Percentiles rank a stretch among this genome's conserved stretches.
Conservation (phyloP, 2,888 invertebrate genomes). For the Eupithecia exiguata region DNA sequence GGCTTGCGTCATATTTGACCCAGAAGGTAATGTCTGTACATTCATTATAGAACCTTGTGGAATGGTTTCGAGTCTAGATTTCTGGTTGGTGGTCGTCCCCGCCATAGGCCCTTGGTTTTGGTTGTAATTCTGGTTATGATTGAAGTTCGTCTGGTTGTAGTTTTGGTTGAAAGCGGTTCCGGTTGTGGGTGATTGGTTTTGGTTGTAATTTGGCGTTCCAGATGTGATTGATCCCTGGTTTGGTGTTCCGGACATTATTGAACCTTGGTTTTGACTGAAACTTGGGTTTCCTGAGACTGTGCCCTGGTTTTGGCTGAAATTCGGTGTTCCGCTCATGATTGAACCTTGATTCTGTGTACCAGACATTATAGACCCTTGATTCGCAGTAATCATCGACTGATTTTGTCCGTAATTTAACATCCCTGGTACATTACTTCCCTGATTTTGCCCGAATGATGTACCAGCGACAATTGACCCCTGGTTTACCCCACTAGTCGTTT, state of each 20-base stretch:
- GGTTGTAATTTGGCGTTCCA: constrained; percentile 15
- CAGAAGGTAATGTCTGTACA: constrained; percentile 51
- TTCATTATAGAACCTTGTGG: constrained; percentile 71
- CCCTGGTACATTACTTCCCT: constrained; percentile 12
- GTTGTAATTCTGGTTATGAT: constrained; percentile 17
- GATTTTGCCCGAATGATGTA: constrained; percentile 6
- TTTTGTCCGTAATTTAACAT: constrained; percentile 17
- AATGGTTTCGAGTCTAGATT: constrained; percentile 70
- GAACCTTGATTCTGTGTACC: constrained; percentile 17
- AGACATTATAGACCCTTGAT: constrained; percentile 10
- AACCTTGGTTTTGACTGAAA: constrained; percentile 12
- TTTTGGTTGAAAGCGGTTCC: constrained; percentile 60
- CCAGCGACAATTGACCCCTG: constrained; percentile 12
- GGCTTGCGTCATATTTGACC: constrained; percentile 40
- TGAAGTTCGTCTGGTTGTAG: constrained; percentile 44
- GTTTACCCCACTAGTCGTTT: constrained; percentile 5
- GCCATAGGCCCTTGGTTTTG: constrained; percentile 61
- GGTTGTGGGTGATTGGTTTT: constrained; percentile 46
- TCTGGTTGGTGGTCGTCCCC: constrained; percentile 41
- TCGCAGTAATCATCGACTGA: constrained; percentile 6
- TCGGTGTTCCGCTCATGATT: constrained; percentile 6
- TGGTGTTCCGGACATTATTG: constrained; percentile 13
- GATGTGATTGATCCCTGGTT: constrained; percentile 19
- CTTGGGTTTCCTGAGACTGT: not conserved
- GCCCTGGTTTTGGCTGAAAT: constrained; percentile 1